Evolutionary conservation across 2,888 invertebrate genomes (phyloP).

Genomic region (Sesia apiformis): DNA sequence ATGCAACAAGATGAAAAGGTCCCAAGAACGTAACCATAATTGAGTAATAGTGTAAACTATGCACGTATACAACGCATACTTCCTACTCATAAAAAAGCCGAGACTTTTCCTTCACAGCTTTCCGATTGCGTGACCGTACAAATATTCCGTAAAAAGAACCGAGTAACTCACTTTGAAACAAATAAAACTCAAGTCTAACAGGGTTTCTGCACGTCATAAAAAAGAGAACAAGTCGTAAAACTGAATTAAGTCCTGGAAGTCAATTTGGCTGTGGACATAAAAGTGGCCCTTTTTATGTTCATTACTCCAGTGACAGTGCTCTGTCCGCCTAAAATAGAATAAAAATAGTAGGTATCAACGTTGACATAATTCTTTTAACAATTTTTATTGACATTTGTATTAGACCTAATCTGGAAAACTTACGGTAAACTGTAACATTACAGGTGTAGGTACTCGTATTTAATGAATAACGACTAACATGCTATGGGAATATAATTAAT

Average conservation of each 20-base stretch:
- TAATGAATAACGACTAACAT: no score
- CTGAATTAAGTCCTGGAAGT: conserved; percentile 18
- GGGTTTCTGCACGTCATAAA: conserved; percentile 23
- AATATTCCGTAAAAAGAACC: conserved; percentile 7
- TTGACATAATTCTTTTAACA: no score
- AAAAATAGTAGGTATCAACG: no score
- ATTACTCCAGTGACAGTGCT: no score
- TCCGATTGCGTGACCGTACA: conserved; percentile 9
- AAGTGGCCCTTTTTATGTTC: no score
- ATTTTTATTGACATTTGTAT: no score
- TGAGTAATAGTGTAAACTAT: conserved; percentile 11
- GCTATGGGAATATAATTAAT: no score
- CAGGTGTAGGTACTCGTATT: no score
- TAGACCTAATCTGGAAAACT: no score
- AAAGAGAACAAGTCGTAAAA: conserved; percentile 18
- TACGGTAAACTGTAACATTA: no score
- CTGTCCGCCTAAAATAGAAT: no score
- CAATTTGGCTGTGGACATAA: conserved; percentile 15
- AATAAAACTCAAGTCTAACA: conserved; percentile 18
- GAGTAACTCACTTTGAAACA: conserved; percentile 10
- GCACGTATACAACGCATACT: conserved; percentile 10
- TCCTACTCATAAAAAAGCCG: conserved; percentile 8
- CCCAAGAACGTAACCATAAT: conserved; percentile 6
- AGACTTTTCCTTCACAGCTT: conserved; percentile 7
- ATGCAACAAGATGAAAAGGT: conserved; percentile 8